phyloP scores from a whole-genome alignment of 2,888 invertebrate genomes.

The Molorchus minor region DNA sequence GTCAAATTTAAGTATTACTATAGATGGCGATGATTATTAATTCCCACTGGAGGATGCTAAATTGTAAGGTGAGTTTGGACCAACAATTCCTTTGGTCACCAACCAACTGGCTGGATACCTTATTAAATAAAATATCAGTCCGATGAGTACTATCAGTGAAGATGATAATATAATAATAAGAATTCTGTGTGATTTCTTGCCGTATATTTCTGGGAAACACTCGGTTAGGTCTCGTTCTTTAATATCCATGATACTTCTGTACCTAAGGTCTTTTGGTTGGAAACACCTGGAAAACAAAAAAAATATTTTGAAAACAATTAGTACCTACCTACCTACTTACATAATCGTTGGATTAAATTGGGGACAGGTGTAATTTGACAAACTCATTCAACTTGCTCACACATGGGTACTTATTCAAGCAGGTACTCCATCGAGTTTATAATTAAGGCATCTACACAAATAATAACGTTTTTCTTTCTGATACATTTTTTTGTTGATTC shows the following conservation, averaged over 20 bases:
- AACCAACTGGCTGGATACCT: conserved; percentile 48
- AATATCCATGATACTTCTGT: conserved; percentile 49
- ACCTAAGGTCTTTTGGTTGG: conserved; percentile 46
- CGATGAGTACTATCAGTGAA: conserved; percentile 49
- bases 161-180: conserved; percentile 52
- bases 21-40: no score
- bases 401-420: no score
- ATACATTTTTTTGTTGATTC: no score
- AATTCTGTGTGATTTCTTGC: conserved; percentile 53
- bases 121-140: conserved; percentile 55
- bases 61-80: conserved; percentile 56
- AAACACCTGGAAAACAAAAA: conserved; percentile 54
- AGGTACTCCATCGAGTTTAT: no score
- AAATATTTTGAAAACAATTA: no score
- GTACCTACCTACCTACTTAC: no score
- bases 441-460: no score
- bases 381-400: no score
- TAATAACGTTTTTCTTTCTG: no score
- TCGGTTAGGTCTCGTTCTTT: conserved; percentile 49
- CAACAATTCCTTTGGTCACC: conserved; percentile 38
- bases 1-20: no score
- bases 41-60: conserved; percentile 32
- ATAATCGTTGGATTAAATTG: no score
- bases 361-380: no score
- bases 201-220: conserved; percentile 53